Evolutionary conservation across 2,797 vertebrate genomes (phyloP).

Genomic region (Sebastes itinus): DNA sequence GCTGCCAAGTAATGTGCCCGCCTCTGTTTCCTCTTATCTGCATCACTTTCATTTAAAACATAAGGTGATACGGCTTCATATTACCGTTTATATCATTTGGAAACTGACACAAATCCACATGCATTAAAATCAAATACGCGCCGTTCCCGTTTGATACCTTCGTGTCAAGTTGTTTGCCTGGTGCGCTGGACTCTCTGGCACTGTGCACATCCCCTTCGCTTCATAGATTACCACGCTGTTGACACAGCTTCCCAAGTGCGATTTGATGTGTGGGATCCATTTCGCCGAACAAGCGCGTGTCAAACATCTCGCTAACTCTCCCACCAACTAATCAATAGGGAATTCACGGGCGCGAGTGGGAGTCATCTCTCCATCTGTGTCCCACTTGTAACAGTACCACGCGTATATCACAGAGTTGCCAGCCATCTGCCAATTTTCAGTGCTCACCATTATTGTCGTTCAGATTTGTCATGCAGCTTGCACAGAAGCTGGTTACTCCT

Average conservation of each 20-base stretch:
- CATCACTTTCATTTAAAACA: slow-evolving; percentile 13
- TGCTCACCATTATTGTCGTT: slow-evolving; percentile 41
- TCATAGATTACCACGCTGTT: slow-evolving; percentile 36
- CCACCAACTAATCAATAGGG: slow-evolving; percentile 62
- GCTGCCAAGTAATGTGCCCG: slow-evolving; percentile 9
- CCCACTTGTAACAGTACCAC: slow-evolving; percentile 52
- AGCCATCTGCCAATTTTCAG: slow-evolving; percentile 63
- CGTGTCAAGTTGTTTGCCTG: slow-evolving; percentile 12
- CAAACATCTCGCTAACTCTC: slow-evolving; percentile 57
- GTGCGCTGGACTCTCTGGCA: slow-evolving; percentile 1
- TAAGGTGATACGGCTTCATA: neutral
- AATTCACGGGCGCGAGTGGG: slow-evolving; percentile 66
- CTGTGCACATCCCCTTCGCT: slow-evolving; percentile 1
- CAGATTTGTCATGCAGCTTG: slow-evolving; percentile 50
- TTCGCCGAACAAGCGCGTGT: slow-evolving; percentile 59
- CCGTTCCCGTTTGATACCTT: neutral
- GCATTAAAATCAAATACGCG: slow-evolving; percentile 2
- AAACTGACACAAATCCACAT: neutral
- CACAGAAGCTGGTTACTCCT: slow-evolving; percentile 54
- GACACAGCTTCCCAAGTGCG: slow-evolving; percentile 44
- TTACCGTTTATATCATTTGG: neutral
- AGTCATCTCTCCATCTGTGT: slow-evolving; percentile 70
- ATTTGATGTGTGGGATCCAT: slow-evolving; percentile 49
- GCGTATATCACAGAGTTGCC: slow-evolving; percentile 44
- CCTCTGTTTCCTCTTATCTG: slow-evolving; percentile 20